Evolutionary conservation across 1,140 invertebrate species (phyloP), one percentile per base, ranked within the genome.

Genomic region (Drosophila orosa): DNA sequence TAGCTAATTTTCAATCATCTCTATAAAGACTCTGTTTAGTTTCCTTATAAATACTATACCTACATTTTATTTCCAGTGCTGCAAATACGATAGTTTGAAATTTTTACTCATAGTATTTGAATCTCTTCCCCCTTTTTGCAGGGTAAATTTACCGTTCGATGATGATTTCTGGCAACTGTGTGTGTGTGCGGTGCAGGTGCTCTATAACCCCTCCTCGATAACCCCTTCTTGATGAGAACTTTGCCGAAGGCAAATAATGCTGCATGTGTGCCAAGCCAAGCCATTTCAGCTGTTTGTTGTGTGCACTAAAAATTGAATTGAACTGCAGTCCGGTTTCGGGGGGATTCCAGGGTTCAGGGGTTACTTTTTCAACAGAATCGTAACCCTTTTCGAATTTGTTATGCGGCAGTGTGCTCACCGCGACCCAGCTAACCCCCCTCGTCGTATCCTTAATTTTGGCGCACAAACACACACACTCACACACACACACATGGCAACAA

Each of bases 281-380:
- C 66, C 74, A 40, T 78, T 78, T 59, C 75, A 74, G 71, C 72
- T 74, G 71, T 65, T 78, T 78, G 68, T 61, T 65, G 67, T 73
- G 59, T 80, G 63, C 58, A 66, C 74, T 66, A 76, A 68, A 80
- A 80, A 80, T 76, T 78, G 73, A 84, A 68, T 80, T 74, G 82
- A 78, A 82, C 82, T 78, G 74, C 61, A 57, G 68, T 71, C 67
- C 65, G 50, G 33, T 55, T 31, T 13, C 19, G 40, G 40, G 8
- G 37, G 3, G 25, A 27, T 50, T 50, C 48, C 19, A 17, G 47
- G 27, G 60, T 65, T 45, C 67, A 69, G 55, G 74, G 74, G 74
- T 77, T 77, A 69, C 48, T 69, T 77, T 62, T 50, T 25, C 44
- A 75, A 66, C 54, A 62, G 61, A 58, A 58, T 75, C 63, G 35